These are phyloP conservation scores for Bombyx mori DNA, from an alignment of 1,140 invertebrate genomes.

Conservation along the genomic window DNA sequence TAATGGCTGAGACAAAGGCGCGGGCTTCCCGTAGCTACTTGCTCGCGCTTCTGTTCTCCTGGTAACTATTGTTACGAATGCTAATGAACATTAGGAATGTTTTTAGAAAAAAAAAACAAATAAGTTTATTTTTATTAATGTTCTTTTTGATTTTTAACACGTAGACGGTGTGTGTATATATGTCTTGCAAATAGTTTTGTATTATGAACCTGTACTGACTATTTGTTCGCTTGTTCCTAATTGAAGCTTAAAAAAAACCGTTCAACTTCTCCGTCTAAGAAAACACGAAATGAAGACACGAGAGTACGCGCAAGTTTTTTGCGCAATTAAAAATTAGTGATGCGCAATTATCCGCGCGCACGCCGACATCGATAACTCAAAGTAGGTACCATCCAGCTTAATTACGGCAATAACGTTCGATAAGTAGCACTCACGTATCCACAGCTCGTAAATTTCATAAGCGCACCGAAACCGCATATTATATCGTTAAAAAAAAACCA, in stretches of 20 bases:
- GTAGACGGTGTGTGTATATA: no score
- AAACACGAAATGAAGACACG: no score
- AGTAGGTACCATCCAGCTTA: slow-evolving; percentile 3
- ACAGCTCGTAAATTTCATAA: slow-evolving; percentile 10
- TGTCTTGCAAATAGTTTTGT: no score
- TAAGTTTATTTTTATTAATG: neutral
- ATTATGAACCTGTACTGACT: no score
- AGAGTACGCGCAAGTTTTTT: no score
- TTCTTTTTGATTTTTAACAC: no score
- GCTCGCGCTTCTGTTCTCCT: slow-evolving; percentile 6
- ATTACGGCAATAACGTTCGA: slow-evolving; percentile 2
- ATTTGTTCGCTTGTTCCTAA: no score
- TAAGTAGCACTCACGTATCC: slow-evolving; percentile 5
- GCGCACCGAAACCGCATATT: slow-evolving; percentile 2
- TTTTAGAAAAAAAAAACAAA: neutral
- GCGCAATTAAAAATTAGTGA: slow-evolving; percentile 2
- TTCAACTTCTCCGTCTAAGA: no score
- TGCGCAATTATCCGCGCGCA: neutral
- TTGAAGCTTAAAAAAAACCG: no score
- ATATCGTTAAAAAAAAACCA: slow-evolving; percentile 1
- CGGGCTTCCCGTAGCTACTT: slow-evolving; percentile 5
- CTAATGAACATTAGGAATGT: slow-evolving; percentile 6
- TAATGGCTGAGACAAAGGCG: slow-evolving; percentile 9
- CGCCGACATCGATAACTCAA: slow-evolving; percentile 7
- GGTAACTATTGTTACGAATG: slow-evolving; percentile 8